Conservation (phyloP, 2,888 invertebrate species). For the Chrysolina americana region DNA sequence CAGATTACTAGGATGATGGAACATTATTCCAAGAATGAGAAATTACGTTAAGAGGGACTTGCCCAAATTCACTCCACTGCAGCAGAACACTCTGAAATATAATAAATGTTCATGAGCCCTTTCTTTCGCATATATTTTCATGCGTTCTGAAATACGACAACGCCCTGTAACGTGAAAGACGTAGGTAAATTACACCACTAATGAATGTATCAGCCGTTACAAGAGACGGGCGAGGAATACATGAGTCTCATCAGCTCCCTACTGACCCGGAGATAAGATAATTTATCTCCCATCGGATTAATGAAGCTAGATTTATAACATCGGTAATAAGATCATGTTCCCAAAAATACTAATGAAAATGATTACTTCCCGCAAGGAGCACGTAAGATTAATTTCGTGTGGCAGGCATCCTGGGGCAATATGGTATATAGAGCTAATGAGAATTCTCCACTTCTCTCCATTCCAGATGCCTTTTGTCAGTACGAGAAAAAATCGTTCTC, state of each 20-base stretch:
- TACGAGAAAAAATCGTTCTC: constrained; percentile 31
- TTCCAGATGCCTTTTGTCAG: constrained; percentile 38
- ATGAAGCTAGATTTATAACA: constrained; percentile 51
- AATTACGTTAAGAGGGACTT: no score
- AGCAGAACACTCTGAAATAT: no score
- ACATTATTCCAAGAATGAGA: no score
- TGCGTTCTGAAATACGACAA: neutral
- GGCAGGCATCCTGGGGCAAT: constrained; percentile 39
- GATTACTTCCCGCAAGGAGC: constrained; percentile 38
- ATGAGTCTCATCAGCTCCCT: constrained; percentile 55
- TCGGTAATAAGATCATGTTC: constrained; percentile 47
- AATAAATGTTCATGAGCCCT: no score
- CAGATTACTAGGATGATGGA: no score
- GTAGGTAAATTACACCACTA: constrained; percentile 41
- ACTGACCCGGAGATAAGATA: constrained; percentile 51
- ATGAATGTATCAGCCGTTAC: constrained; percentile 41
- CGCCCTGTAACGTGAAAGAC: constrained; percentile 7
- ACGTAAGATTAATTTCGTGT: constrained; percentile 35
- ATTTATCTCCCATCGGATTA: constrained; percentile 52
- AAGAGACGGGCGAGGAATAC: constrained; percentile 46
- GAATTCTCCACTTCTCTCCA: constrained; percentile 33
- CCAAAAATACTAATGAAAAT: constrained; percentile 46
- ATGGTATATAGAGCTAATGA: constrained; percentile 42
- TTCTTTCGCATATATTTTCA: neutral
- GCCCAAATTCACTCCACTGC: no score